Percentiles rank a stretch among this genome's conserved stretches.
Conservation (phyloP, 2,113 vertebrate genomes). For the Cinclus cinclus region DNA sequence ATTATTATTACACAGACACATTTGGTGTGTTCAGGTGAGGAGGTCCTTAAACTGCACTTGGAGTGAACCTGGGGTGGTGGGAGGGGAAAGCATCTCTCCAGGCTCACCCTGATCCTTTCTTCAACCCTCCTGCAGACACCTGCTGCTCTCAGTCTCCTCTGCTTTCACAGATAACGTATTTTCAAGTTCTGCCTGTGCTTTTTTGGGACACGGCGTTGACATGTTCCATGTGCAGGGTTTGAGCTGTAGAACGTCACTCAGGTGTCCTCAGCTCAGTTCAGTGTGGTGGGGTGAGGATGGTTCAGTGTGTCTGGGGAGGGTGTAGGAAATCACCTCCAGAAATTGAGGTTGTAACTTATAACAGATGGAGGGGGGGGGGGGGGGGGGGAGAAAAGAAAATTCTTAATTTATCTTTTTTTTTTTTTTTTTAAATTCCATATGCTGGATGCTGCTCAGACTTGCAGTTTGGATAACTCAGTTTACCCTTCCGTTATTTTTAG, state of each 20-base stretch:
- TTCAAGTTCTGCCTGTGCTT: neutral
- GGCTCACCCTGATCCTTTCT: neutral
- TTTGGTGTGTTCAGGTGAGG: neutral
- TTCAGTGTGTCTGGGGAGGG: neutral
- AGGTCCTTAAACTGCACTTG: neutral
- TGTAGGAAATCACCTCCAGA: neutral
- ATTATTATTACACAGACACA: accelerated
- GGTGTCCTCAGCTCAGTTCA: neutral
- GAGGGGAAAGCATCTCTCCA: neutral
- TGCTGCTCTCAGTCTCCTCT: neutral
- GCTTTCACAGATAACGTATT: neutral
- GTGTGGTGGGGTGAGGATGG: neutral
- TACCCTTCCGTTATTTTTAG: neutral
- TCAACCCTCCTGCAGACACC: neutral
- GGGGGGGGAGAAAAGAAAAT: accelerated
- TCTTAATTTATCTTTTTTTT: neutral
- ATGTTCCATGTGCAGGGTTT: neutral
- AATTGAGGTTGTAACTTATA: neutral
- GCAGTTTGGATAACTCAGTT: neutral
- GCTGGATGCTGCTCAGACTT: neutral
- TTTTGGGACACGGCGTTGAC: accelerated
- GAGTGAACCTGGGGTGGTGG: neutral
- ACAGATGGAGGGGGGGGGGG: neutral
- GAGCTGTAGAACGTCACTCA: neutral
- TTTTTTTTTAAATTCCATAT: neutral